These are phyloP conservation scores for Camponotus vicinus DNA, from an alignment of 1,140 invertebrate genomes.

Conservation along the genomic window DNA sequence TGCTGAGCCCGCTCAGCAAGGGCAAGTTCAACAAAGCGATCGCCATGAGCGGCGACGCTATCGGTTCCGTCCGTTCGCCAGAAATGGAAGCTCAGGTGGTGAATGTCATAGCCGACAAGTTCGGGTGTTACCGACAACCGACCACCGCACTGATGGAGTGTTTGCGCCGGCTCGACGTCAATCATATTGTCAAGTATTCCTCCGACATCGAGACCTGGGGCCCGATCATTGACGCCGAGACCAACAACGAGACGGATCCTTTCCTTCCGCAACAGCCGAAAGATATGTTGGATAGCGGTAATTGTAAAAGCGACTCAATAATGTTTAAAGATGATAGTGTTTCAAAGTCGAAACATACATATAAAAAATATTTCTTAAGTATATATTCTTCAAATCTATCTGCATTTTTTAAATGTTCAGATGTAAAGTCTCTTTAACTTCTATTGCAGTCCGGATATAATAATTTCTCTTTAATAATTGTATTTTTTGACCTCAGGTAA, in stretches of 20 bases:
- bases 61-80: constrained; percentile 82
- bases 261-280: constrained; percentile 90
- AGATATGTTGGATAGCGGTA: constrained; percentile 87
- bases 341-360: neutral
- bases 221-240: constrained; percentile 90
- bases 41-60: constrained; percentile 91
- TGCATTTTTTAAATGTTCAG: neutral
- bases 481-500: constrained; percentile 62
- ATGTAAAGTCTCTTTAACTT: neutral
- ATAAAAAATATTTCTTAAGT: neutral
- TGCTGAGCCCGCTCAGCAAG: constrained; percentile 88
- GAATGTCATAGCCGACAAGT: constrained; percentile 87
- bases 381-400: neutral
- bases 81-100: constrained; percentile 86
- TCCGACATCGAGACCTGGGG: constrained; percentile 90
- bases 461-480: neutral
- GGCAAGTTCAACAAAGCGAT: constrained; percentile 89
- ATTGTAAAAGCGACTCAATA: neutral
- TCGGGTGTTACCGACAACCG: constrained; percentile 89
- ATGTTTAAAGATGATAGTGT: neutral
- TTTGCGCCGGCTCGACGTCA: constrained; percentile 87
- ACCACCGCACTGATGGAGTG: constrained; percentile 89
- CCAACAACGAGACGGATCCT: constrained; percentile 89
- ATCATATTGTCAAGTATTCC: constrained; percentile 88
- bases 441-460: neutral